These are phyloP conservation scores for Sinocyclocheilus maitianheensis DNA, from an alignment of 2,113 vertebrate species.

Conservation along the genomic window DNA sequence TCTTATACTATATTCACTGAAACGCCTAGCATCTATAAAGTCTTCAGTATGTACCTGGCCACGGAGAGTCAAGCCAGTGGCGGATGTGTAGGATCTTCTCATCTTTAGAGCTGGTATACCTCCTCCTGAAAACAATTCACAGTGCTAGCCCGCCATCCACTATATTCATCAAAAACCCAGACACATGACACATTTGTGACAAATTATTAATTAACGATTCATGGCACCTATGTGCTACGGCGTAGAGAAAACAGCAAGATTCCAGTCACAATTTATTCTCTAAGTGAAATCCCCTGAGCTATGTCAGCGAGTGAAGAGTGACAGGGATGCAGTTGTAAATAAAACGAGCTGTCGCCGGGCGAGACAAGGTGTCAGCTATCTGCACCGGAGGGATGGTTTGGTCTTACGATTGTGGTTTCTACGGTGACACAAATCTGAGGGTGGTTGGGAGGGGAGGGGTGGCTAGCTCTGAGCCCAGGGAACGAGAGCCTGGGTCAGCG, in stretches of 20 bases:
- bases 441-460: constrained; percentile 14
- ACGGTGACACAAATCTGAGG: constrained; percentile 33
- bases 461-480: constrained; percentile 24
- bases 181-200: constrained; percentile 45
- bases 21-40: neutral
- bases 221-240: constrained; percentile 48
- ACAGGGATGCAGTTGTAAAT: constrained; percentile 58
- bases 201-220: constrained; percentile 54
- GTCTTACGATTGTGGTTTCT: constrained; percentile 51
- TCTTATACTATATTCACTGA: neutral
- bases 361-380: constrained; percentile 56
- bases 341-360: constrained; percentile 57
- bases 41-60: constrained; percentile 77
- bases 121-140: constrained; percentile 79
- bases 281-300: constrained; percentile 54
- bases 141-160: neutral
- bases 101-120: constrained; percentile 87
- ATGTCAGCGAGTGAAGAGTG: constrained; percentile 53
- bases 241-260: constrained; percentile 48
- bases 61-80: constrained; percentile 91
- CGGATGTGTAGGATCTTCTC: constrained; percentile 89
- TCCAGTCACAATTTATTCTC: constrained; percentile 53
- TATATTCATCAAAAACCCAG: constrained; percentile 39
- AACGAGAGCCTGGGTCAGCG: constrained; percentile 31
- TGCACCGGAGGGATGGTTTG: constrained; percentile 50